Conservation (phyloP, 2,113 vertebrate species). For the Clupea harengus region DNA sequence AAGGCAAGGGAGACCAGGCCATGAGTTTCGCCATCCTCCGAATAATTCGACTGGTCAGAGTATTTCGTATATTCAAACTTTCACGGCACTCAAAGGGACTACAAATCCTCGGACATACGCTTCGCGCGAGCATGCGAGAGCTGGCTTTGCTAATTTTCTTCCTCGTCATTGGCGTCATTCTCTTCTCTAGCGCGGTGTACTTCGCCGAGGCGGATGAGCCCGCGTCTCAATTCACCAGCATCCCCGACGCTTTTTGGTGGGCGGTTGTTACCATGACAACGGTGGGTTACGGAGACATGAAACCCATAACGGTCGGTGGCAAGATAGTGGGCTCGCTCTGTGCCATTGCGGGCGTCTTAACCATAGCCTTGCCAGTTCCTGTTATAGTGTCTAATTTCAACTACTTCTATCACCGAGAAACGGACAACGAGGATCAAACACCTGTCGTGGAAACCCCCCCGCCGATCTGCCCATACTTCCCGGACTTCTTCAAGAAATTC, state of each 20-base stretch:
- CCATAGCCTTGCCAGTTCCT: constrained; percentile 97
- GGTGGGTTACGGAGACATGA: constrained; percentile 99
- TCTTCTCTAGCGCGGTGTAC: constrained; percentile 98
- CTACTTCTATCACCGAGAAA: constrained; percentile 98
- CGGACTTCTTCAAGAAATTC: constrained; percentile 88
- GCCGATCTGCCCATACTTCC: constrained; percentile 87
- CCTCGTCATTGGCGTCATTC: constrained; percentile 95
- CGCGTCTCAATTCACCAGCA: constrained; percentile 94
- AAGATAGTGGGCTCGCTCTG: constrained; percentile 98
- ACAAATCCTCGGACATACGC: constrained; percentile 96
- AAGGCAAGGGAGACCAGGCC: constrained; percentile 88
- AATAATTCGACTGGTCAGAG: constrained; percentile 94
- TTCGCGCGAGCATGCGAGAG: constrained; percentile 96
- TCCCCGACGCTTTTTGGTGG: constrained; percentile 99
- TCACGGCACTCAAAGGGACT: constrained; percentile 97
- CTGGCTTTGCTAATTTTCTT: constrained; percentile 98
- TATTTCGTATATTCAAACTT: constrained; percentile 98
- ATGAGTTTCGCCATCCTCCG: constrained; percentile 98
- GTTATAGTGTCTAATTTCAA: constrained; percentile 99
- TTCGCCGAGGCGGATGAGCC: constrained; percentile 97
- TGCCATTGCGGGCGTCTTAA: constrained; percentile 96
- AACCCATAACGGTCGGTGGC: constrained; percentile 96
- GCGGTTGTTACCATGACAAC: constrained; percentile 99
- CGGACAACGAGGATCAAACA: constrained; percentile 90
- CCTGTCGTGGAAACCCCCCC: constrained; percentile 83